Percentiles rank a stretch among this genome's conserved stretches.
Conservation (phyloP, 2,797 vertebrate genomes). For the Apogon hyalosoma region DNA sequence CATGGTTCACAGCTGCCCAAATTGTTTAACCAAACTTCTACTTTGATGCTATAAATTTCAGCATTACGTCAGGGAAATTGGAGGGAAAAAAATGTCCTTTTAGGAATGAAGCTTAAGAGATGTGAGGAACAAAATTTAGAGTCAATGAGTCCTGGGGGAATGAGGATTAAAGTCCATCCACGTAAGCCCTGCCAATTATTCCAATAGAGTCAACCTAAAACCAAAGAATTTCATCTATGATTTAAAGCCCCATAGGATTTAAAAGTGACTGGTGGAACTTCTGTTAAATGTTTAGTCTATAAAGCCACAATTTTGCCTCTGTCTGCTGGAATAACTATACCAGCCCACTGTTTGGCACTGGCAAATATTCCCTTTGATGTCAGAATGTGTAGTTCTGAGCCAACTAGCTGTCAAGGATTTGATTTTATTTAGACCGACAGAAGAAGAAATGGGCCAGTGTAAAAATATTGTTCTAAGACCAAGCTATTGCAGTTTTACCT, state of each 20-base stretch:
- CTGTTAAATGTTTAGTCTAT: slow-evolving; percentile 72
- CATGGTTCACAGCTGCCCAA: slow-evolving; percentile 9
- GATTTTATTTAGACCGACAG: slow-evolving; percentile 61
- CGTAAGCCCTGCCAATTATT: slow-evolving; percentile 56
- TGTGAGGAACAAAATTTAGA: slow-evolving; percentile 26
- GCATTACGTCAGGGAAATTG: slow-evolving; percentile 30
- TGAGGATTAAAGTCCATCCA: slow-evolving; percentile 45
- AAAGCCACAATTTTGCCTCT: slow-evolving; percentile 59
- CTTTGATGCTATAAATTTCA: slow-evolving; percentile 23
- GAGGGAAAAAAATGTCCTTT: slow-evolving; percentile 10
- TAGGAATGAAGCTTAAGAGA: slow-evolving; percentile 30
- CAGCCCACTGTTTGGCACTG: slow-evolving; percentile 69
- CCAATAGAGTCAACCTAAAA: slow-evolving; percentile 57
- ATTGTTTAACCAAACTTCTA: slow-evolving; percentile 16
- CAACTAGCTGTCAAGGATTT: slow-evolving; percentile 58
- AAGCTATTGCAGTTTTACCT: slow-evolving; percentile 27
- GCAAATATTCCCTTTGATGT: slow-evolving; percentile 70
- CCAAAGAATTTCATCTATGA: slow-evolving; percentile 58
- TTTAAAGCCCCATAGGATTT: slow-evolving; percentile 56
- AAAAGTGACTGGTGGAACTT: slow-evolving; percentile 63
- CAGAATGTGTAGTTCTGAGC: slow-evolving; percentile 48
- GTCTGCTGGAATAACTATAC: slow-evolving; percentile 65
- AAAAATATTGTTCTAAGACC: slow-evolving; percentile 43
- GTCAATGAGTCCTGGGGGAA: slow-evolving; percentile 48
- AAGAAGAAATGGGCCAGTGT: slow-evolving; percentile 33